Percentiles rank a stretch among this genome's conserved stretches.
phyloP scores from a whole-genome alignment of 2,113 vertebrate species.

The Nanorana parkeri region DNA sequence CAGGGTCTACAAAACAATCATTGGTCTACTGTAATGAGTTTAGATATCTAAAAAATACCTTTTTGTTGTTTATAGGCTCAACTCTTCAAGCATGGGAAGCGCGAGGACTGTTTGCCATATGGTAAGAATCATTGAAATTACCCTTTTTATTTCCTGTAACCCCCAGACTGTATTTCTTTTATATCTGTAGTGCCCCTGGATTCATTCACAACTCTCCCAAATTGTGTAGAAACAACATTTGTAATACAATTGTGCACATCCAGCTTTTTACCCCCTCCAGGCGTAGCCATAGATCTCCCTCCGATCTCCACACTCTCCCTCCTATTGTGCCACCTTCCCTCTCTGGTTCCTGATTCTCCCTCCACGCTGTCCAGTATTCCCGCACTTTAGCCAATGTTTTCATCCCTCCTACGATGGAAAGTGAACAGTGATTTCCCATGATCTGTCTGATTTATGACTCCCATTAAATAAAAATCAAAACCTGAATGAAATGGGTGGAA shows the following conservation, averaged over 20 bases:
- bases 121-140: constrained; percentile 72
- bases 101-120: constrained; percentile 90
- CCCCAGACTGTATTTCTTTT: not conserved
- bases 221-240: too few relatives aligned
- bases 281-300: not conserved
- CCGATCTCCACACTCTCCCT: not conserved
- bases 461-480: too few relatives aligned
- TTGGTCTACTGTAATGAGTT: too few relatives aligned
- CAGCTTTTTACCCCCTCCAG: not conserved
- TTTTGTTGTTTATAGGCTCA: constrained; percentile 79
- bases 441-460: too few relatives aligned
- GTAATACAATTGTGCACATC: not conserved
- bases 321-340: constrained; percentile 1
- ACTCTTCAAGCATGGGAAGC: constrained; percentile 94
- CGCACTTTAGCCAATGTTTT: not conserved
- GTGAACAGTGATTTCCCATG: too few relatives aligned
- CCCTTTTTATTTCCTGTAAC: too few relatives aligned
- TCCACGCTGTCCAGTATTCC: not conserved
- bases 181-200: not conserved
- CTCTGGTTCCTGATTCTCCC: not conserved
- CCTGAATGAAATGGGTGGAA: too few relatives aligned
- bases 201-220: too few relatives aligned
- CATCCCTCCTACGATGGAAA: not conserved
- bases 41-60: too few relatives aligned
- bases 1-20: too few relatives aligned